A percentile compares a stretch with the other conserved stretches of the same genome.
Evolutionary conservation across 2,888 invertebrate species (phyloP).

Genomic region (Xylocampa areola): DNA sequence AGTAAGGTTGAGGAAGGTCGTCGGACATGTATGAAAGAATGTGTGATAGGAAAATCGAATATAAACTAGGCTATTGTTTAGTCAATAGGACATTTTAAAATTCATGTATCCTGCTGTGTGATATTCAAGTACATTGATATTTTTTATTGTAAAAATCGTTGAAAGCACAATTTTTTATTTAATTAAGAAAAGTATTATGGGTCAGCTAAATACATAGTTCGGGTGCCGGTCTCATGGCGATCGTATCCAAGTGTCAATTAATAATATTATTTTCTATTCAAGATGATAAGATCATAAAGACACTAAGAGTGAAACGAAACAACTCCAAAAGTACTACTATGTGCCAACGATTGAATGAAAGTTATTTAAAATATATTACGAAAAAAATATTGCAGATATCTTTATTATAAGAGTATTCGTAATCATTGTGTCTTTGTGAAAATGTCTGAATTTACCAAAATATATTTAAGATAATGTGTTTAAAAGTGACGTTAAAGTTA

Average conservation of each 20-base stretch:
- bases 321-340: conserved; percentile 39
- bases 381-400: conserved; percentile 45
- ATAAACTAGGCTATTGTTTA: conserved; percentile 35
- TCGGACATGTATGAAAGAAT: conserved; percentile 17
- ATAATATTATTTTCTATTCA: conserved; percentile 47
- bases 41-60: conserved; percentile 45
- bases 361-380: conserved; percentile 32
- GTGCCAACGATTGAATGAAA: conserved; percentile 57
- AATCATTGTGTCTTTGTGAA: conserved; percentile 62
- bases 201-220: conserved; percentile 36
- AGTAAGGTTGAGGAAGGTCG: conserved; percentile 21
- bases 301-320: conserved; percentile 24
- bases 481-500: conserved; percentile 48
- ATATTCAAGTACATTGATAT: conserved; percentile 48
- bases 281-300: conserved; percentile 19
- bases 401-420: conserved; percentile 52
- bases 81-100: conserved; percentile 35
- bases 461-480: conserved; percentile 54
- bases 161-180: conserved; percentile 44
- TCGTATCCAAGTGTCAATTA: conserved; percentile 54
- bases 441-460: conserved; percentile 62
- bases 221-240: conserved; percentile 40
- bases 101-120: conserved; percentile 35
- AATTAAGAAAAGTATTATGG: conserved; percentile 34
- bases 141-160: conserved; percentile 34